These are phyloP conservation scores for Plebejus anna DNA, from an alignment of 2,888 invertebrate species.

Conservation along the genomic window DNA sequence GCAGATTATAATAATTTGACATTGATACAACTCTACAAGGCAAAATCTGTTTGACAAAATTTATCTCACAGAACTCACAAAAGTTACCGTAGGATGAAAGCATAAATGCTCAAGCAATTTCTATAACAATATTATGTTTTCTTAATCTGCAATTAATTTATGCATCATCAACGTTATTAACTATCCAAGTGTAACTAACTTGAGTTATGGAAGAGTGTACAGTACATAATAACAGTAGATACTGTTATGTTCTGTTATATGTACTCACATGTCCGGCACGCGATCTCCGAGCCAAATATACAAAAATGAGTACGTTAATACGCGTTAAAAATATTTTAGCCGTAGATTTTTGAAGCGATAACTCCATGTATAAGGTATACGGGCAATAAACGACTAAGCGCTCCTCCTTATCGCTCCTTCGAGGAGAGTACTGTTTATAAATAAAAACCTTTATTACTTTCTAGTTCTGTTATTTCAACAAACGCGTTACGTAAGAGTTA, in stretches of 20 bases:
- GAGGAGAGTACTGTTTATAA: slow-evolving; percentile 40
- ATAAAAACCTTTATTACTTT: slow-evolving; percentile 36
- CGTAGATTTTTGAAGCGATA: slow-evolving; percentile 29
- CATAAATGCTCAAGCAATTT: neutral
- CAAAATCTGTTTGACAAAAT: neutral
- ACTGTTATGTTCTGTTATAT: slow-evolving; percentile 20
- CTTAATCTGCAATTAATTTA: slow-evolving; percentile 30
- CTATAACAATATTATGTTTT: neutral
- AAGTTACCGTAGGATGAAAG: neutral
- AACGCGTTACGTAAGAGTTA: slow-evolving; percentile 42
- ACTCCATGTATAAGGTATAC: slow-evolving; percentile 29
- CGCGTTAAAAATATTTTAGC: slow-evolving; percentile 31
- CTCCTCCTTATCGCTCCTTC: slow-evolving; percentile 39
- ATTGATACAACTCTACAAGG: neutral
- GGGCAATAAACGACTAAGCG: slow-evolving; percentile 35
- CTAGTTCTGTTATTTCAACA: slow-evolving; percentile 33
- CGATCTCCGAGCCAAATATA: slow-evolving; percentile 26
- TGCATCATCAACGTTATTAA: slow-evolving; percentile 16
- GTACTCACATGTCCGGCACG: slow-evolving; percentile 20
- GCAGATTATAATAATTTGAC: neutral
- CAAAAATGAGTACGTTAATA: slow-evolving; percentile 30
- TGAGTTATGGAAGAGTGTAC: slow-evolving; percentile 25
- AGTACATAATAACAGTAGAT: slow-evolving; percentile 25
- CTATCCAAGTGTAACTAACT: slow-evolving; percentile 19
- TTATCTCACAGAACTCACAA: neutral